Evolutionary conservation across 2,113 vertebrate genomes (phyloP), one percentile per base, ranked within the genome.

Genomic region (Sialia sialis): DNA sequence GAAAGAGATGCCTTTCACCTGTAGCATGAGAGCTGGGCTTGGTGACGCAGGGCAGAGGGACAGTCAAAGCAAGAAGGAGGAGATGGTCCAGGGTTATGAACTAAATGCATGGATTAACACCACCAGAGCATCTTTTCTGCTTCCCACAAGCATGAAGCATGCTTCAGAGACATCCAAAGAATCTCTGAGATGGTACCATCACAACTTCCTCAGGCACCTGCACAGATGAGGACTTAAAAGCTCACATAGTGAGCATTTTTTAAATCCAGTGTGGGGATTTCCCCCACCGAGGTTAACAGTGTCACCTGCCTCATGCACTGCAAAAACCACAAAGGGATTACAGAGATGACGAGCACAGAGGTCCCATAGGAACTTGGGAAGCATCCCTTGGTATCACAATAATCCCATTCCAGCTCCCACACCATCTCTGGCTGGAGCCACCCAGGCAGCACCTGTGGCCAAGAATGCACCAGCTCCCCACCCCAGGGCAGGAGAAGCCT

Each of bases 241-340:
- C 77, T 80, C 81, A 73, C 49, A 4, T 1, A 21, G 73, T 4
- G 23, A 29, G 49, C 41, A 17, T 43, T 43, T 17, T 43, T 17
- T 43, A 17, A 43, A 43, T 43, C 41, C 41, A 43, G 41, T 17
- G 41, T 43, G 41, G 41, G 43, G 43, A 44, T 83, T 87, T 75
- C 60, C 74, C 27, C 38, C 54, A 12, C 5, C 29, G 70, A 91
- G 12, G 63, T n/a, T 36, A 51, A 36, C 32, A 16, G 16, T 0
- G 6, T 43, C 43, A 3, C 84, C 81, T 34, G 52, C 60, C 80
- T 66, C 68, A 27, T 0, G 0, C 3, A 3, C 27, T 0, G 3
- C 38, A 43, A 62, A 67, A 51, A 36, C 1, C 4, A 4, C 55
- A 30, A 34, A 43, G 34, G 59, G 46, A 56, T 76, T 29, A 64